Base-by-base conservation (phyloP, 92 coral and sea anemone genomes). In the Blastomussa wellsi region DNA sequence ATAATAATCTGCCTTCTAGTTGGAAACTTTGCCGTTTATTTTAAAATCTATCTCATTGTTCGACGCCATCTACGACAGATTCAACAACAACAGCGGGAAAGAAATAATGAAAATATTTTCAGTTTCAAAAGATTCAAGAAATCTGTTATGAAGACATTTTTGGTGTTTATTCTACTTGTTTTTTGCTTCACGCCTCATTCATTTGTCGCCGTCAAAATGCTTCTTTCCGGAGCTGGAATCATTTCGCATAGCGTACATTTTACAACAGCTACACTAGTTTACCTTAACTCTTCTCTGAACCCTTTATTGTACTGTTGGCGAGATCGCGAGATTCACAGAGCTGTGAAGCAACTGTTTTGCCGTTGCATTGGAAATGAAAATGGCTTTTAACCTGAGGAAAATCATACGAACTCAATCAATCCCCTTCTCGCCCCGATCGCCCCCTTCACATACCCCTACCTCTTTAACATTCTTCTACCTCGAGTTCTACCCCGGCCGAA, bases 41-140 rank as follows among this genome's bases (percentile, higher is more conserved):
- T 37, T 31, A 72, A 37, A 72, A 72, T 72, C 55, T 72, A 38
- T 24, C 29, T 38, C 29, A 48, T 72, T 19, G 77, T 39, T 39
- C 51, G 77, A 72, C 55, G 77, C 52, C 77, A 72, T 39, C 52
- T 22, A 35, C 4, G 19, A 19, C 77, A 72, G 77, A 72, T 38
- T 38, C 53, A 72, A 72, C 52, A 72, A 32, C 77, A 72, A 35
- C 51, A 39, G 22, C 77, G 3, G 24, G 6, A 38, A n/a, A 7
- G 19, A 13, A 22, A 26, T 15, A 7, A 74, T 5, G 38, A 51
- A 11, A 44, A 44, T 37, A 74, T n/a, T 47, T 42, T 74, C 1
- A 74, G 48, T 17, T 4, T n/a, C 1, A 74, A 74, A 26, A 24
- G 36, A 42, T 24, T 74, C 24, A 42, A 44, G 60, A 44, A 42